Conservation (phyloP, 2,113 vertebrate genomes). For the Alosa alosa region DNA sequence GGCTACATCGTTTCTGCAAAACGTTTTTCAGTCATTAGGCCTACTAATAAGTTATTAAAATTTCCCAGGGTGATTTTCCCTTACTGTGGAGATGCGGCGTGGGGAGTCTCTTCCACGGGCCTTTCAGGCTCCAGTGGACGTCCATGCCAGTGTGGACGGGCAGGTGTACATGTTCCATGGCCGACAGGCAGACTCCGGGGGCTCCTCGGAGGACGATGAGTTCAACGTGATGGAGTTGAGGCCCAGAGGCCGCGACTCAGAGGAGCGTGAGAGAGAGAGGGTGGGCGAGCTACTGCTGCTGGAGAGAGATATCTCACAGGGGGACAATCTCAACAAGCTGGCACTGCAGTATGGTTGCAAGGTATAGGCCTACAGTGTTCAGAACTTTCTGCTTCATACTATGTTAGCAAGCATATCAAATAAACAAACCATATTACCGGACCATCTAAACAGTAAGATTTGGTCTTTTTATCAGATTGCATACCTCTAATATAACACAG, state of each 20-base stretch:
- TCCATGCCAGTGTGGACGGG: conserved; percentile 76
- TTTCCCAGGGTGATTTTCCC: neutral
- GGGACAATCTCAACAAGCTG: conserved; percentile 88
- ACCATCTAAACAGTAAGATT: neutral
- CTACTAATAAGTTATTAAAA: neutral
- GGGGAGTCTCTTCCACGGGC: conserved; percentile 67
- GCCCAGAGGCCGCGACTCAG: conserved; percentile 64
- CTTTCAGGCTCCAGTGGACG: conserved; percentile 82
- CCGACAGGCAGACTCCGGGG: conserved; percentile 57
- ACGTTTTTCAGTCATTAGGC: neutral
- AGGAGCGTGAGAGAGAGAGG: conserved; percentile 47
- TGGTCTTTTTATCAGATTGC: neutral
- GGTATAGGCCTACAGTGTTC: conserved; percentile 72
- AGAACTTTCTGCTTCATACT: neutral
- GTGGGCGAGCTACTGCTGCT: conserved; percentile 71
- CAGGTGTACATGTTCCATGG: conserved; percentile 81
- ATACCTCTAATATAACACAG: neutral
- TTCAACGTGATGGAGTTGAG: conserved; percentile 68
- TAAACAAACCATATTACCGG: neutral
- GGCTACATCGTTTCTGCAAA: neutral
- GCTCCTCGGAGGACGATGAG: conserved; percentile 83
- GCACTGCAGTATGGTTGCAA: conserved; percentile 93
- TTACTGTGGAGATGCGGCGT: conserved; percentile 74
- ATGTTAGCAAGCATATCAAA: neutral
- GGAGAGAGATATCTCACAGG: conserved; percentile 74